Conservation (phyloP, 2,888 invertebrate genomes). For the Amphimallon solstitiale region DNA sequence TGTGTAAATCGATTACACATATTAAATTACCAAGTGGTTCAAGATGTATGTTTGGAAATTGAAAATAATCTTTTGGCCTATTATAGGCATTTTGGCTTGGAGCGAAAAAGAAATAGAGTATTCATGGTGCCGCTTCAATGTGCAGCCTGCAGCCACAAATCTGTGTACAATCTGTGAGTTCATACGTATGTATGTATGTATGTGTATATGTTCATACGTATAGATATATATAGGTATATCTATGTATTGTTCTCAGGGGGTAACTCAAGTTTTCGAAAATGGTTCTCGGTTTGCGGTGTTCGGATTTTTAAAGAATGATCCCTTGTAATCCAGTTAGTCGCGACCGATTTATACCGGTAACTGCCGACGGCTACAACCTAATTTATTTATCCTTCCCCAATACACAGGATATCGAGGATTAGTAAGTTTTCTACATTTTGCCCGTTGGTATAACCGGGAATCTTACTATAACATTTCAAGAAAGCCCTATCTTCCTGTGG, state of each 20-base stretch:
- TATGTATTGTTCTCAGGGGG: not conserved
- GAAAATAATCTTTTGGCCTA: no score
- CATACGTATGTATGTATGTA: constrained; percentile 25
- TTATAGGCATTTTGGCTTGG: no score
- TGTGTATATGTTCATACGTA: not conserved
- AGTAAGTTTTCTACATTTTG: constrained; percentile 22
- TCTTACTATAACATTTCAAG: no score
- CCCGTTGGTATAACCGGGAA: not conserved
- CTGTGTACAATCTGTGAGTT: no score
- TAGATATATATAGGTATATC: not conserved
- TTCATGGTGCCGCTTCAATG: no score
- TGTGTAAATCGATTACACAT: no score
- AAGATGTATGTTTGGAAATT: no score
- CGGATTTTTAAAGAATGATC: constrained; percentile 42
- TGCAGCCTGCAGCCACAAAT: no score
- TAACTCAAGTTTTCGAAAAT: not conserved
- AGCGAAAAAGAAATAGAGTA: no score
- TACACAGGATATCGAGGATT: constrained; percentile 52
- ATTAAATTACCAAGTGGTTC: no score
- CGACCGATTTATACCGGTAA: constrained; percentile 47
- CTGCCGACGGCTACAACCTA: constrained; percentile 46
- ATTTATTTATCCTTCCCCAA: constrained; percentile 51
- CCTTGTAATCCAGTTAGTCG: constrained; percentile 51
- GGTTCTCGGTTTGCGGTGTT: constrained; percentile 27
- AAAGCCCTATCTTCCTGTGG: no score